These are phyloP conservation scores for Oxyura jamaicensis DNA, from an alignment of 2,113 vertebrate species.

Conservation along the genomic window DNA sequence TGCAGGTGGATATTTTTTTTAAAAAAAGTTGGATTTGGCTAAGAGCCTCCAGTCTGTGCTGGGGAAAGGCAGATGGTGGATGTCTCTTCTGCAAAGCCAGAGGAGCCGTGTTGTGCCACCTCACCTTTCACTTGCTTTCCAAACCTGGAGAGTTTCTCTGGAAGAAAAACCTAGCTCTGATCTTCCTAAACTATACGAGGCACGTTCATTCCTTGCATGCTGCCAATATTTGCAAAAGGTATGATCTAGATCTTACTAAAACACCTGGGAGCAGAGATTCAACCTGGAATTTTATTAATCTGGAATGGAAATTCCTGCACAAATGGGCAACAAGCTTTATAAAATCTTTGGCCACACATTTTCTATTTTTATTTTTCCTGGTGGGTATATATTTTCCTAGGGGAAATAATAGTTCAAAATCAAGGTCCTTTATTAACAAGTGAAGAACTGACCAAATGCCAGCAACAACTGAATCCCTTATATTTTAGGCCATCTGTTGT, in stretches of 20 bases:
- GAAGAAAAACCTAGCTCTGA: background rate
- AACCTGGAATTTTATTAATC: background rate
- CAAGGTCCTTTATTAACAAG: constrained; percentile 47
- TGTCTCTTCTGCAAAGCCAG: background rate
- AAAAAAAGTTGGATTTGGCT: background rate
- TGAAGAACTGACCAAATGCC: constrained; percentile 52
- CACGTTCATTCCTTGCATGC: background rate
- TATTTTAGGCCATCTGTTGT: constrained; percentile 60
- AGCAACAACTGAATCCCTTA: constrained; percentile 48
- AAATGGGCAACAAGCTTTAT: background rate
- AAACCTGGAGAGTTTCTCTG: background rate
- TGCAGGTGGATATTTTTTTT: background rate
- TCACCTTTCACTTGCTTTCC: background rate
- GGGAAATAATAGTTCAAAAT: constrained; percentile 48
- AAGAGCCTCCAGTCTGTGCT: background rate
- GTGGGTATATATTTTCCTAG: background rate
- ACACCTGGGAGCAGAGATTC: background rate
- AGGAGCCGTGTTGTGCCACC: background rate
- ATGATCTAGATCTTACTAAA: background rate
- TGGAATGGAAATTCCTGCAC: background rate
- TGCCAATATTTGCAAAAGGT: background rate
- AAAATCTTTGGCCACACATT: background rate
- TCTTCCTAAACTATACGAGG: background rate
- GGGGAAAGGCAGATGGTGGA: background rate
- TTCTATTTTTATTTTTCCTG: fast-evolving